Percentiles rank a stretch among this genome's conserved stretches.
phyloP scores from a whole-genome alignment of 2,797 vertebrate genomes.

The Danio aesculapii region DNA sequence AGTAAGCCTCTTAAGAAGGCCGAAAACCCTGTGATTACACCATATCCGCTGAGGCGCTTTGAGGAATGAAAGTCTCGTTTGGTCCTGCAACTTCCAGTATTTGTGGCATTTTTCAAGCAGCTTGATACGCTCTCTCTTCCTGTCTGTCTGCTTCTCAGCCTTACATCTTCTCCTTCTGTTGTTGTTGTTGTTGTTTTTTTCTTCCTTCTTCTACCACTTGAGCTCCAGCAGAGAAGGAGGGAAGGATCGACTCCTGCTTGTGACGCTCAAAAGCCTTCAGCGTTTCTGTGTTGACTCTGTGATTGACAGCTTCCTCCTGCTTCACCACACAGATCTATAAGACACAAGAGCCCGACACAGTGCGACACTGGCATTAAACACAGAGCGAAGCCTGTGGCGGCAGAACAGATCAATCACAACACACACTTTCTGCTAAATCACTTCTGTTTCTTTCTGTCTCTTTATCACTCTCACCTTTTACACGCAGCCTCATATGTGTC shows the following conservation, averaged over 20 bases:
- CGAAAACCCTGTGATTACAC: not conserved
- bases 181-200: conserved; percentile 3
- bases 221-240: conserved; percentile 7
- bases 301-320: conserved; percentile 60
- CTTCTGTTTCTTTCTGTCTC: not conserved
- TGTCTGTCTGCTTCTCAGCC: not conserved
- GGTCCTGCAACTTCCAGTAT: not conserved
- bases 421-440: conserved; percentile 2
- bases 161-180: conserved; percentile 16
- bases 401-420: conserved; percentile 29
- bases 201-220: conserved; percentile 21
- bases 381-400: conserved; percentile 41
- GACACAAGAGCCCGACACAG: conserved; percentile 45
- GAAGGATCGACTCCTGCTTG: not conserved
- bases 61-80: not conserved
- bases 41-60: not conserved
- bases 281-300: conserved; percentile 48
- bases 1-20: not conserved
- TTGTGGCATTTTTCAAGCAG: conserved; percentile 14
- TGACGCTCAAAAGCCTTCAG: conserved; percentile 39
- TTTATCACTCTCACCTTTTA: not conserved
- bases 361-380: conserved; percentile 57
- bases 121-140: conserved; percentile 1
- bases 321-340: conserved; percentile 60
- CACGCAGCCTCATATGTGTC: not conserved